Percentiles rank a stretch among this genome's conserved stretches.
Evolutionary conservation across 1,140 invertebrate genomes (phyloP).

Genomic region (Manduca sexta): DNA sequence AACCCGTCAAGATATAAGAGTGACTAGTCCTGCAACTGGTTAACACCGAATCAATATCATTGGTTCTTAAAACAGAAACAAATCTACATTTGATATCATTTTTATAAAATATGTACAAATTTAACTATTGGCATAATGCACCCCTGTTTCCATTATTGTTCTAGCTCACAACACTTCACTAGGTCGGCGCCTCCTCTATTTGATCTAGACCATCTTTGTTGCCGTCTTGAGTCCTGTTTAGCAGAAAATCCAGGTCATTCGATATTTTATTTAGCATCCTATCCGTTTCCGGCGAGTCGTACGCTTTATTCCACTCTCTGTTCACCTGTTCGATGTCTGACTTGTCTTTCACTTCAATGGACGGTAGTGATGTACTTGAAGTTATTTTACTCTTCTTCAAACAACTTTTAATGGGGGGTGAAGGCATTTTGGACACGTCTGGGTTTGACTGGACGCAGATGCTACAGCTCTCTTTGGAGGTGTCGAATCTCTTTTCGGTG

Average conservation of each 20-base stretch:
- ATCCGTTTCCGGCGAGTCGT: constrained; percentile 60
- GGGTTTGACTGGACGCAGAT: constrained; percentile 64
- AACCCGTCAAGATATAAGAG: too few relatives aligned
- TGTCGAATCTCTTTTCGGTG: constrained; percentile 41
- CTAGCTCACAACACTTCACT: constrained; percentile 14
- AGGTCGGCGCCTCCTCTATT: constrained; percentile 57
- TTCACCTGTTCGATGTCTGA: constrained; percentile 59
- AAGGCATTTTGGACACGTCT: constrained; percentile 54
- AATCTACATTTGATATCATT: constrained; percentile 1
- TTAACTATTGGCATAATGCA: constrained; percentile 30
- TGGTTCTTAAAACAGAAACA: too few relatives aligned
- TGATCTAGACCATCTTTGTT: constrained; percentile 33
- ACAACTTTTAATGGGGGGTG: constrained; percentile 65
- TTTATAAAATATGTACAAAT: constrained; percentile 1
- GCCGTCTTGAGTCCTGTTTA: constrained; percentile 75
- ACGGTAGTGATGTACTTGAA: constrained; percentile 55
- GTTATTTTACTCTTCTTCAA: constrained; percentile 59
- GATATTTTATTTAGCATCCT: constrained; percentile 83
- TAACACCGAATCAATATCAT: too few relatives aligned
- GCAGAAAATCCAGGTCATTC: constrained; percentile 82
- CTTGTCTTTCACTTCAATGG: constrained; percentile 52
- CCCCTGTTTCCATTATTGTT: constrained; percentile 52
- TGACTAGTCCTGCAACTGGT: too few relatives aligned
- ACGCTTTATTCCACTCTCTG: constrained; percentile 53
- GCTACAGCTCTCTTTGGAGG: constrained; percentile 51